Conservation (phyloP, 2,797 vertebrate species). For the Cuniculus paca region DNA sequence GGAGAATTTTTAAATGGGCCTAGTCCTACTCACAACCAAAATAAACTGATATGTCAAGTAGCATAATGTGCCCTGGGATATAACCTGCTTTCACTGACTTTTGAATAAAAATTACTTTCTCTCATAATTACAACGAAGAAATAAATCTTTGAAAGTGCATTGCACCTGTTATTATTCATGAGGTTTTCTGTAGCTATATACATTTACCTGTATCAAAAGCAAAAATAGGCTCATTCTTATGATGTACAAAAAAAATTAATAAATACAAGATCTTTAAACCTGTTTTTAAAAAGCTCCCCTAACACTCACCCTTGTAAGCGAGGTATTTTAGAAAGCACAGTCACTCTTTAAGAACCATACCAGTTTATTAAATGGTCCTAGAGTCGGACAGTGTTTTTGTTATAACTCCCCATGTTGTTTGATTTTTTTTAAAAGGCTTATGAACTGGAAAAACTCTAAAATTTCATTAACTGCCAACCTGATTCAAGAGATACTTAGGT, state of each 20-base stretch:
- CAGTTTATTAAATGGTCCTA: neutral
- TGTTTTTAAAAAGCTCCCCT: neutral
- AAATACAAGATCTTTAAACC: conserved; percentile 46
- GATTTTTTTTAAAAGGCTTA: conserved; percentile 11
- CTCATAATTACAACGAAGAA: conserved; percentile 29
- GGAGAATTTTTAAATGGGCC: conserved; percentile 33
- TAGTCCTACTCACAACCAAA: conserved; percentile 6
- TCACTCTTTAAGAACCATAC: neutral
- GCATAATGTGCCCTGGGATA: neutral
- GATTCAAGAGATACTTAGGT: conserved; percentile 38
- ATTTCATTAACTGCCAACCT: conserved; percentile 19
- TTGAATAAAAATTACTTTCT: conserved; percentile 48
- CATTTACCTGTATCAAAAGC: conserved; percentile 5
- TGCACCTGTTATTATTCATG: conserved; percentile 10
- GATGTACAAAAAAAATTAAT: neutral
- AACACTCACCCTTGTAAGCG: neutral
- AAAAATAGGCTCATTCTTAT: conserved; percentile 47
- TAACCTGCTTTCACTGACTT: conserved; percentile 31
- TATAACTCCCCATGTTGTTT: neutral
- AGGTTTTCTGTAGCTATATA: neutral
- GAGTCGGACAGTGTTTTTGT: neutral
- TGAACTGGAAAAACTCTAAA: conserved; percentile 6
- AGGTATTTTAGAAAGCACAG: conserved; percentile 9
- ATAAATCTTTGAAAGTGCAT: conserved; percentile 52
- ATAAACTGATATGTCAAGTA: neutral